A percentile compares a stretch with the other conserved stretches of the same genome.
Conservation (phyloP, 2,888 invertebrate species). For the Tiphia femorata region DNA sequence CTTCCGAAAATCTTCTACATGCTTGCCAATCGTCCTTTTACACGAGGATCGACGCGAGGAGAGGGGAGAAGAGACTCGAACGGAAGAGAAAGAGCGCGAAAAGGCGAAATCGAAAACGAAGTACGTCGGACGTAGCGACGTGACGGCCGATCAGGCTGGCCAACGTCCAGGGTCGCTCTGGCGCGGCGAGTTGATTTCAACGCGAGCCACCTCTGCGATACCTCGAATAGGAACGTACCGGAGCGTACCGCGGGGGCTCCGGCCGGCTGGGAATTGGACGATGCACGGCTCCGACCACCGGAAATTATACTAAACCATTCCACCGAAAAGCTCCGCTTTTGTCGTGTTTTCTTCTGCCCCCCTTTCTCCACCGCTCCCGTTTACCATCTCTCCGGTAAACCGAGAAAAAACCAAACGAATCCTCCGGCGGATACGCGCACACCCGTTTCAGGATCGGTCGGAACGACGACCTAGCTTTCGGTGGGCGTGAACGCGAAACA, state of each 20-base stretch:
- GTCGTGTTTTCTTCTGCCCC: background rate
- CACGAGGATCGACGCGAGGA: background rate
- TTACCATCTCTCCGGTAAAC: too few relatives aligned
- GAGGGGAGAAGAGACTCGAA: background rate
- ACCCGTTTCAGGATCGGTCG: too few relatives aligned
- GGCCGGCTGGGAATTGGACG: conserved; percentile 34
- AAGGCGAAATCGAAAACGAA: background rate
- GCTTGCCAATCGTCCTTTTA: too few relatives aligned
- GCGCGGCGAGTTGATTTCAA: conserved; percentile 40
- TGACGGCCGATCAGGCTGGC: conserved; percentile 32
- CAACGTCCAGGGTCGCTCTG: conserved; percentile 31
- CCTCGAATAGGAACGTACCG: background rate
- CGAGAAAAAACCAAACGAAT: conserved; percentile 1
- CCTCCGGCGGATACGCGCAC: too few relatives aligned
- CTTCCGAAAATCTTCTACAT: too few relatives aligned
- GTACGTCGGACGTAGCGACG: conserved; percentile 14
- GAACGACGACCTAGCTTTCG: too few relatives aligned
- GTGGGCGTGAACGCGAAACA: too few relatives aligned
- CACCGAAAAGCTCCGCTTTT: conserved; percentile 5
- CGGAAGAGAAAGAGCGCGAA: background rate
- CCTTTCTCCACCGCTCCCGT: background rate
- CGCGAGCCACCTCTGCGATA: conserved; percentile 14
- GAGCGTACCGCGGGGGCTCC: conserved; percentile 19
- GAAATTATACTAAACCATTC: conserved; percentile 33
- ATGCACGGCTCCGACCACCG: conserved; percentile 21